These are phyloP conservation scores for Megalopta genalis DNA, from an alignment of 1,140 invertebrate species.

Conservation along the genomic window DNA sequence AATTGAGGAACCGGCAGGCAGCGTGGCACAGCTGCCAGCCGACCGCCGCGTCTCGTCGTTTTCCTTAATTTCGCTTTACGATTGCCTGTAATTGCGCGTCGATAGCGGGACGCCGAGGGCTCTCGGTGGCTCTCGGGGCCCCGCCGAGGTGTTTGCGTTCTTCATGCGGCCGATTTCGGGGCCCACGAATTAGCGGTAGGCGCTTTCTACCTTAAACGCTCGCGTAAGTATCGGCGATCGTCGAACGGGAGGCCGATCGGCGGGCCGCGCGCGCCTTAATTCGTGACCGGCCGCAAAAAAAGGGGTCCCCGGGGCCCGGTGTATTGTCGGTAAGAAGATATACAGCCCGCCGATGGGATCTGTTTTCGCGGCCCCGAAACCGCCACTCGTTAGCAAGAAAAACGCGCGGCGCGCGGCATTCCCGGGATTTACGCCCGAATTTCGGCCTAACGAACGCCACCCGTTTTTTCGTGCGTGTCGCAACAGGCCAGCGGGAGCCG, in stretches of 20 bases:
- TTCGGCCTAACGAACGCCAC: conserved; percentile 42
- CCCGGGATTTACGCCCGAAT: conserved; percentile 45
- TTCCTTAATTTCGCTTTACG: not conserved
- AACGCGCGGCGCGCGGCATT: conserved; percentile 24
- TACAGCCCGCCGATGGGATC: conserved; percentile 41
- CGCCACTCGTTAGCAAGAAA: conserved; percentile 49
- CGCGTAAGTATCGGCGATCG: not conserved
- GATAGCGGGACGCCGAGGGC: no score
- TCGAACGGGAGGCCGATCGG: not conserved
- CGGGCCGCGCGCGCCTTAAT: conserved; percentile 5
- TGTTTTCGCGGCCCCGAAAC: conserved; percentile 12
- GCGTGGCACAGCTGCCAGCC: not conserved
- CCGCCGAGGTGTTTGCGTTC: not conserved
- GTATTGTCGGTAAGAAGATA: conserved; percentile 43
- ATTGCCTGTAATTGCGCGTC: not conserved
- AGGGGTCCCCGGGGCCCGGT: not conserved
- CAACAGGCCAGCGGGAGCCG: not conserved
- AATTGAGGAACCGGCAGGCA: not conserved
- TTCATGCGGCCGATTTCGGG: not conserved
- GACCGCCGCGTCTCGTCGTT: not conserved
- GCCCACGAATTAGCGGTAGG: conserved; percentile 3
- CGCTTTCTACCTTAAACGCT: conserved; percentile 40
- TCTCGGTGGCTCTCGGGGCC: no score
- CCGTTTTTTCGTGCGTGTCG: conserved; percentile 35
- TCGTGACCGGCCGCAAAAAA: conserved; percentile 31